Evolutionary conservation across 2,888 invertebrate species (phyloP).

Genomic region (Euspilapteryx auroguttella): DNA sequence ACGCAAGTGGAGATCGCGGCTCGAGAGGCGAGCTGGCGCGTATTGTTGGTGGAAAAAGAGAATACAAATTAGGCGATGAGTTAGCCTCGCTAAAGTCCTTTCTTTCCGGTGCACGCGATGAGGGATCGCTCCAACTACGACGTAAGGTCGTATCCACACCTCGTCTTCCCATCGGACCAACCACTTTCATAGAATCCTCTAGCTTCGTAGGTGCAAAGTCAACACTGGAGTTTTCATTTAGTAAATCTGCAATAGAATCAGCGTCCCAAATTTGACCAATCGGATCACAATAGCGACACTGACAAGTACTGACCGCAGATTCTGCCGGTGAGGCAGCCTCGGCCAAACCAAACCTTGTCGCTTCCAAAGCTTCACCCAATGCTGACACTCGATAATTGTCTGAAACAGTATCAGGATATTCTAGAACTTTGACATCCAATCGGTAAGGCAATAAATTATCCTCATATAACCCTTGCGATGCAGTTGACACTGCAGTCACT

Average conservation of each 20-base stretch:
- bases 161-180: slow-evolving; percentile 38
- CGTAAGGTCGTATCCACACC: slow-evolving; percentile 47
- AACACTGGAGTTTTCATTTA: slow-evolving; percentile 47
- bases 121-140: slow-evolving; percentile 68
- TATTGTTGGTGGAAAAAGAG: slow-evolving; percentile 44
- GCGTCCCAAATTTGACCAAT: slow-evolving; percentile 76
- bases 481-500: slow-evolving; percentile 27
- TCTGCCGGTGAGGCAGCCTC: slow-evolving; percentile 47
- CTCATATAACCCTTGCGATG: slow-evolving; percentile 40
- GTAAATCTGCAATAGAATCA: slow-evolving; percentile 58
- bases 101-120: slow-evolving; percentile 43
- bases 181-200: slow-evolving; percentile 54
- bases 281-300: slow-evolving; percentile 77
- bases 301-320: slow-evolving; percentile 61
- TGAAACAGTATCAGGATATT: slow-evolving; percentile 35
- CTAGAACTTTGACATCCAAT: slow-evolving; percentile 42
- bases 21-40: slow-evolving; percentile 33
- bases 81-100: slow-evolving; percentile 33
- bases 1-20: slow-evolving; percentile 41
- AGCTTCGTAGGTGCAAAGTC: slow-evolving; percentile 52
- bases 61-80: slow-evolving; percentile 49
- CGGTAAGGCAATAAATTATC: slow-evolving; percentile 52
- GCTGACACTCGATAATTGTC: slow-evolving; percentile 53
- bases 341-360: slow-evolving; percentile 41
- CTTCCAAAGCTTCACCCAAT: slow-evolving; percentile 53